Evolutionary conservation across 2,797 vertebrate genomes (phyloP).

Genomic region (Thamnophis elegans): DNA sequence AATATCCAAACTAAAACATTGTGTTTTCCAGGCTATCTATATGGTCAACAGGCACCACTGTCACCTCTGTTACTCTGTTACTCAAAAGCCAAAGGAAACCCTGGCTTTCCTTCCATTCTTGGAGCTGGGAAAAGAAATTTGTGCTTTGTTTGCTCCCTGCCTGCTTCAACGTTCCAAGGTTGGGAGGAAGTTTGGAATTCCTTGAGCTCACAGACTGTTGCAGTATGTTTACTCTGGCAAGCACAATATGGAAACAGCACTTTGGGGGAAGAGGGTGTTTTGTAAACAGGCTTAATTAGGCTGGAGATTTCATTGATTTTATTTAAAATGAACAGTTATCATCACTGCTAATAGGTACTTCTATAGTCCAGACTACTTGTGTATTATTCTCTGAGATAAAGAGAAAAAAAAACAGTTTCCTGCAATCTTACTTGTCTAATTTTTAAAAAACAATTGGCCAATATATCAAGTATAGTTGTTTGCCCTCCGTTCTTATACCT

Average conservation of each 20-base stretch:
- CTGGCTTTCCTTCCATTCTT: background rate
- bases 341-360: background rate
- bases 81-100: background rate
- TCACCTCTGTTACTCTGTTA: background rate
- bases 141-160: background rate
- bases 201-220: background rate
- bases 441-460: background rate
- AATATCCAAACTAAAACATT: background rate
- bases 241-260: background rate
- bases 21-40: background rate
- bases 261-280: background rate
- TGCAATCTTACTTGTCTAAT: background rate
- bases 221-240: background rate
- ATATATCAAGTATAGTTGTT: background rate
- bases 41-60: background rate
- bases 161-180: background rate
- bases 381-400: background rate
- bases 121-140: background rate
- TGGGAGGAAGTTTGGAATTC: background rate
- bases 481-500: background rate
- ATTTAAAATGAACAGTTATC: background rate
- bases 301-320: background rate
- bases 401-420: background rate
- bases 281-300: background rate
- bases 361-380: background rate